Evolutionary conservation across 2,113 vertebrate species (phyloP), one percentile per base, ranked within the genome.

Genomic region (Tylochromis polylepis): DNA sequence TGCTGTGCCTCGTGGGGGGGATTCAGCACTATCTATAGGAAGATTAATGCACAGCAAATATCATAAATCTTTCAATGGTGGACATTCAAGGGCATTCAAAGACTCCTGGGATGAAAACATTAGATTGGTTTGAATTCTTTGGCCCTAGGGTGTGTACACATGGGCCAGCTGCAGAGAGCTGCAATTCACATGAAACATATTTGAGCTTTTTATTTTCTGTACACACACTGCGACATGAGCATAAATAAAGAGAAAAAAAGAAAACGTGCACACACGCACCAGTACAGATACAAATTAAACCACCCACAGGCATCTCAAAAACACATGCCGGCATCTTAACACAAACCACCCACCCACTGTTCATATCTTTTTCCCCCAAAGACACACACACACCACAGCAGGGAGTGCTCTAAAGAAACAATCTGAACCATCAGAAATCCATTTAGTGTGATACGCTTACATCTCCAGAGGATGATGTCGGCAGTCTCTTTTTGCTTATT

Each of bases 41-140:
- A 82, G 62, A 41, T 62, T 20, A n/a, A 24, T 60, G 24, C 9
- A 83, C 24, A 58, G 59, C 53, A 79, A 85, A 92, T 82, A 90
- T 85, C 81, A 91, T 92, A 86, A 83, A 94, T 89, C 88, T 88
- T 89, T 87, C 85, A 84, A 51, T 22, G 53, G 41, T 78, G 65
- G 38, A 84, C 24, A 82, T 51, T 56, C 84, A 84, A 84, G 81
- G 77, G 5, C 81, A 84, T 49, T 31, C 87, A 90, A 91, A 91
- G 86, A 86, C 83, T 86, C 75, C 72, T 82, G 72, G 57, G 41
- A 43, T 56, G 18, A 80, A 80, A 72, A 70, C 20, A 20, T 87
- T 79, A 55, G 88, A 91, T 86, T 41, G 85, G 82, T 92, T 85
- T 86, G 84, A 90, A 93, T 87, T 87, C 34, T 85, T 70, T 60